Percentiles rank a stretch among this genome's conserved stretches.
phyloP scores from a whole-genome alignment of 2,797 vertebrate species.

The Pygocentrus nattereri region DNA sequence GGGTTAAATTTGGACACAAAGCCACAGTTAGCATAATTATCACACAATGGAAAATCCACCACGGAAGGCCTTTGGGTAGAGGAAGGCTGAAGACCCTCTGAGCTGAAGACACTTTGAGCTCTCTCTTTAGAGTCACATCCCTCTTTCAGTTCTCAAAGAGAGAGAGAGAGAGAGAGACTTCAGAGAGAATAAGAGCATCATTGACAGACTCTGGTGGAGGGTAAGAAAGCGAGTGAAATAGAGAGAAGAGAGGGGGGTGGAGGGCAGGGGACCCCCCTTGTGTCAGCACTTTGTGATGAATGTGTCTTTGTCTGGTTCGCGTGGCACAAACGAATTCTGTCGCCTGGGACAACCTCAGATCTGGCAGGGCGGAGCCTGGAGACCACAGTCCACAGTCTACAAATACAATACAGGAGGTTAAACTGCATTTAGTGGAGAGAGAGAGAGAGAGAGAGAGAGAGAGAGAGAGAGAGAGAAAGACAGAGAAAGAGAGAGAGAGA shows the following conservation, averaged over 20 bases:
- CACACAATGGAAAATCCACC: too few species aligned
- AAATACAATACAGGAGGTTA: constrained; percentile 52
- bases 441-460: too few species aligned
- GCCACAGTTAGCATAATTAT: too few species aligned
- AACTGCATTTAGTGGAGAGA: constrained; percentile 15
- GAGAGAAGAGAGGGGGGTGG: background rate
- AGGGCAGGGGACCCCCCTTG: background rate
- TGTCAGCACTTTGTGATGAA: constrained; percentile 30
- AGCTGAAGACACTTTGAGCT: background rate
- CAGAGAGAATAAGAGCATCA: background rate
- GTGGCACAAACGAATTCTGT: constrained; percentile 40
- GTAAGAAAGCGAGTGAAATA: constrained; percentile 4
- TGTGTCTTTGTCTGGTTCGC: constrained; percentile 53
- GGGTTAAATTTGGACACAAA: too few species aligned
- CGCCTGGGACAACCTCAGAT: constrained; percentile 33
- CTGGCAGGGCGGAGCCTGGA: constrained; percentile 20
- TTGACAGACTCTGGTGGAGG: constrained; percentile 2
- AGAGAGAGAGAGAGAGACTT: constrained; percentile 13
- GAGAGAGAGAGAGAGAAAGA: too few species aligned
- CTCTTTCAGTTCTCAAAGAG: background rate
- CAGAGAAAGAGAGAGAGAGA: too few species aligned
- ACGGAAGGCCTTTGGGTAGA: too few species aligned
- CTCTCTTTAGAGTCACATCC: background rate
- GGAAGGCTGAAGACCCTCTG: too few species aligned
- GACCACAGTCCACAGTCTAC: constrained; percentile 2